Base-by-base conservation (phyloP, 2,113 vertebrate genomes). In the Mixornis gularis region DNA sequence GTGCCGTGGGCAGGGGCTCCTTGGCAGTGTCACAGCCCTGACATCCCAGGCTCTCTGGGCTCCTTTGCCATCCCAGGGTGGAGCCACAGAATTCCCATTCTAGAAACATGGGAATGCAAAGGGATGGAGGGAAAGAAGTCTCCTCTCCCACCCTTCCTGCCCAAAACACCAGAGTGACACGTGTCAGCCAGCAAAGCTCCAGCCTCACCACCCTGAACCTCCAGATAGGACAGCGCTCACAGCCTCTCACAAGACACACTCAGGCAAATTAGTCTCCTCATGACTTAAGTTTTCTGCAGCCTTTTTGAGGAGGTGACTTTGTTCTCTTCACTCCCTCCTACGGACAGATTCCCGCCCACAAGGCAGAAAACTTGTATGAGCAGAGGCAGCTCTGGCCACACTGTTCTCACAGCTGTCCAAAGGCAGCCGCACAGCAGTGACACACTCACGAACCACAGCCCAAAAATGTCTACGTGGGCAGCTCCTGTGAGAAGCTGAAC, bases 11-110 rank as follows among this genome's bases (percentile, higher is more conserved):
- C 76, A 58, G 53, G 10, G 10, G 44, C 49, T 55, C 40, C 76
- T 29, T 43, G 22, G 41, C 60, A 71, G 15, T 2, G 0, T 3
- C 27, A 30, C 46, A 76, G 12, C 60, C 1, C 0, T 5, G 52
- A 7, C 29, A 3, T 59, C 17, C 2, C 1, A 40, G 64, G 24
- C 30, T 62, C 17, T 3, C 34, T 22, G 43, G 43, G 22, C 22
- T 51, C 55, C 51, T 76, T 1, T 29, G 38, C 46, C 64, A 65
- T 10, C 25, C 44, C 90, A 22, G 36, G 15, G 11, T 17, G 17
- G 9, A 68, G 44, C 0, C 1, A 38, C n/a, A 58, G 55, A 24
- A 25, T 56, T 22, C 13, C 32, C 22, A 17, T 16, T 14, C 52
- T 34, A 5, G 20, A 60, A 65, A 51, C 18, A 9, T 1, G 6